Percentiles rank a stretch among this genome's conserved stretches.
These are phyloP conservation scores for Rugalucina vietnamica DNA, from an alignment of 2,888 invertebrate species.

Conservation along the genomic window DNA sequence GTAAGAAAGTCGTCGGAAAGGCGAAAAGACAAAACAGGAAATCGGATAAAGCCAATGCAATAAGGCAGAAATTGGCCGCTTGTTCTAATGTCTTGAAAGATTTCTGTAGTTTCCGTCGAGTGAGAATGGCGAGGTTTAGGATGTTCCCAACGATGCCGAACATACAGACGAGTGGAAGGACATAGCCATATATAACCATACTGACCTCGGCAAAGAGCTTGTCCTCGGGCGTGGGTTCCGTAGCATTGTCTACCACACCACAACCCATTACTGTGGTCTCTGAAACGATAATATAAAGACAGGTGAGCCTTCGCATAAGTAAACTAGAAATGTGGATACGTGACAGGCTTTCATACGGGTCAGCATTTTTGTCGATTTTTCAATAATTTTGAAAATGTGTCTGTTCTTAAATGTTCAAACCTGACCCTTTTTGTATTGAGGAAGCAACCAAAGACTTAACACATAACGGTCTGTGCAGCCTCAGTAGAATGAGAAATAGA, in stretches of 20 bases:
- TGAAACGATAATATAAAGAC: conserved; percentile 24
- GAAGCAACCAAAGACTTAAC: too few species aligned
- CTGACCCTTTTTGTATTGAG: too few species aligned
- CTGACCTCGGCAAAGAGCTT: conserved; percentile 64
- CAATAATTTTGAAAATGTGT: too few species aligned
- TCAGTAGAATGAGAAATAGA: too few species aligned
- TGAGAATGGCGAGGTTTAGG: conserved; percentile 91
- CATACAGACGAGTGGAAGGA: conserved; percentile 89
- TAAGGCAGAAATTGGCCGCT: conserved; percentile 90
- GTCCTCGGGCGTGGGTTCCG: conserved; percentile 46
- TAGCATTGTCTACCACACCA: conserved; percentile 44
- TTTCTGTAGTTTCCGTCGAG: conserved; percentile 85
- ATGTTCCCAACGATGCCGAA: conserved; percentile 91
- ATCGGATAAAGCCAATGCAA: conserved; percentile 91
- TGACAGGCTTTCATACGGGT: too few species aligned
- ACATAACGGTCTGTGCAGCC: too few species aligned
- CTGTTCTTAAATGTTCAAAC: too few species aligned
- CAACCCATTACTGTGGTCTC: conserved; percentile 48
- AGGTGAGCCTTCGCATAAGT: not conserved
- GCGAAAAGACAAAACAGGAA: conserved; percentile 85
- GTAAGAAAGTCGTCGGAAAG: conserved; percentile 86
- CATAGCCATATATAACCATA: conserved; percentile 76
- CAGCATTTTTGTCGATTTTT: too few species aligned
- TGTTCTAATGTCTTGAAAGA: conserved; percentile 89
- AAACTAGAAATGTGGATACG: too few species aligned